Base-by-base conservation (phyloP, 2,888 invertebrate genomes). In the Lithophane semibrunnea region DNA sequence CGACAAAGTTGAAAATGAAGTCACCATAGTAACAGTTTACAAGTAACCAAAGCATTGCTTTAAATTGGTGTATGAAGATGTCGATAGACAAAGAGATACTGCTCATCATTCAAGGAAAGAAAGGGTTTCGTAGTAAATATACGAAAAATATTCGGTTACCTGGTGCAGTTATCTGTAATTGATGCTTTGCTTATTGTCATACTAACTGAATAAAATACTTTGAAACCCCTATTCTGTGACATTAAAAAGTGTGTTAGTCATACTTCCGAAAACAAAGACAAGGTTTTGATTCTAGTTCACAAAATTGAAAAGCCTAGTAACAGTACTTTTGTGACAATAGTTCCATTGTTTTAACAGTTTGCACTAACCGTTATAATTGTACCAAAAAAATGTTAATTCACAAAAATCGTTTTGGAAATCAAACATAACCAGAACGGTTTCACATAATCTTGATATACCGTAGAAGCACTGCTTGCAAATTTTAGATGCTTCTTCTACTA, bases 261-360 rank as follows among this genome's bases (percentile, higher is more conserved):
- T 47, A 47, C 13, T 47, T 13, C 47, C 47, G 47, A 47, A 47
- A 80, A 84, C 68, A 84, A 80, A 68, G 69, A n/a, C 60, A 60
- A 61, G 66, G 52, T 16, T 83, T 13, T 67, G 37, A 71, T 74
- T 75, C 12, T 47, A 60, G 63, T 63, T 61, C 69, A 70, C 69
- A 73, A 83, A 73, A 73, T 70, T 68, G 54, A 69, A 83, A 79
- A 84, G 58, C 54, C 24, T 49, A 49, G 10, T 70, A 83, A 84
- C 82, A 60, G 82, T 84, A 74, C 44, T 71, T 60, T 82, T 18
- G 29, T 66, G 69, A 84, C 84, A 82, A 84, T 82, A 70, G 80
- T n/a, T 63, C 49, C 71, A 84, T 82, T 82, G 82, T 82, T 84
- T 83, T 65, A 68, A 64, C 69, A 49, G 54, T 58, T 61, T 18